phyloP scores from a whole-genome alignment of 2,113 vertebrate species.

The Microtus richardsoni region DNA sequence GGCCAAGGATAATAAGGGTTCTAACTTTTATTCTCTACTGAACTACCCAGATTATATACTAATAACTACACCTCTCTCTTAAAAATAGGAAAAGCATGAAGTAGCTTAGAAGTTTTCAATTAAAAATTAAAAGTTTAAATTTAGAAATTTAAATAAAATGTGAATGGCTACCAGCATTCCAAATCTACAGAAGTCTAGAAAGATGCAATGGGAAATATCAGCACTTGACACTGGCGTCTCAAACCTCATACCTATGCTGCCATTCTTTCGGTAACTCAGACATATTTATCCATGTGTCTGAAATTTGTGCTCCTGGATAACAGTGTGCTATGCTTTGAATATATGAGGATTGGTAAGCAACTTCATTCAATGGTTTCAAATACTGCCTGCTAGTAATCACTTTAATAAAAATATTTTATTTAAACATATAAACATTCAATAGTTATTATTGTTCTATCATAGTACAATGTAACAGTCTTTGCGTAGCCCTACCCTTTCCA shows the following conservation, averaged over 20 bases:
- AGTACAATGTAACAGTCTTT: not conserved
- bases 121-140: too few relatives aligned
- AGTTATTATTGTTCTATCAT: not conserved
- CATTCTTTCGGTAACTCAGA: too few relatives aligned
- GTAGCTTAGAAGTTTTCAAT: not conserved
- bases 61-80: not conserved
- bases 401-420: not conserved
- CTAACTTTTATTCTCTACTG: not conserved
- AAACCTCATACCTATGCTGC: too few relatives aligned
- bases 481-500: not conserved
- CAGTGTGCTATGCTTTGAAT: not conserved
- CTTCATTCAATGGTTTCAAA: not conserved
- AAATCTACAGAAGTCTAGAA: not conserved
- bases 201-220: not conserved
- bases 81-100: not conserved
- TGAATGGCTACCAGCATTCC: not conserved
- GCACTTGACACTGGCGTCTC: not conserved
- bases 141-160: not conserved
- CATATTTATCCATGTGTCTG: not conserved
- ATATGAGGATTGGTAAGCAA: not conserved
- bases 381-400: not conserved
- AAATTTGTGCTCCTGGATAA: not conserved
- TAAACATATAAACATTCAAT: not conserved
- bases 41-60: not conserved
- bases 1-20: not conserved